Evolutionary conservation across 2,888 invertebrate genomes (phyloP).

Genomic region (Platynereis dumerilii): DNA sequence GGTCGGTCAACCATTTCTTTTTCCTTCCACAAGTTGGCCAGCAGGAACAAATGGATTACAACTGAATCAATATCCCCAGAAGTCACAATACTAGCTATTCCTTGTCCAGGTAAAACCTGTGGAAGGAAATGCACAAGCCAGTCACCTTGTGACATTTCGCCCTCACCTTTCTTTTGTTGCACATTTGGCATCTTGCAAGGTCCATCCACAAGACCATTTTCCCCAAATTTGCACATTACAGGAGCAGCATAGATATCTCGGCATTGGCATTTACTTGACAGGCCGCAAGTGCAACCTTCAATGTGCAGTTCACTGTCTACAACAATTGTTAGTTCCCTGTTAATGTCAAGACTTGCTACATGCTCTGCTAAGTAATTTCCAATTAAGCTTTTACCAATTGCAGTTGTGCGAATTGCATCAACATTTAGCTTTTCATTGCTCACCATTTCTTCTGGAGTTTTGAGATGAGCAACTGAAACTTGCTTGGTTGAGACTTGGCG

Average conservation of each 20-base stretch:
- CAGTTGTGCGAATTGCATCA: no score
- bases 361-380: slow-evolving; percentile 6
- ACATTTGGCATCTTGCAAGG: neutral
- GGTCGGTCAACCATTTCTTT: no score
- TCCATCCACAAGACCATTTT: neutral
- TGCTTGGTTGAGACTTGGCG: neutral
- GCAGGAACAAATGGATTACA: neutral
- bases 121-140: slow-evolving; percentile 1
- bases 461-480: neutral
- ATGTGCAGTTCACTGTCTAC: slow-evolving; percentile 2
- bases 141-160: slow-evolving; percentile 15
- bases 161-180: slow-evolving; percentile 19
- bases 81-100: slow-evolving; percentile 4
- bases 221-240: neutral
- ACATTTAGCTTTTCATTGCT: neutral
- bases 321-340: neutral
- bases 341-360: neutral
- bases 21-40: no score
- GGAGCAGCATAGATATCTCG: neutral
- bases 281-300: neutral
- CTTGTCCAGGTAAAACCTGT: neutral
- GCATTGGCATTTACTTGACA: neutral
- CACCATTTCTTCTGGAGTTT: slow-evolving; percentile 11
- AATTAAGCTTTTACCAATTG: slow-evolving; percentile 8
- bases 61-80: slow-evolving; percentile 14